These are phyloP conservation scores for Heterotis niloticus DNA, from an alignment of 2,113 vertebrate genomes.

Conservation along the genomic window DNA sequence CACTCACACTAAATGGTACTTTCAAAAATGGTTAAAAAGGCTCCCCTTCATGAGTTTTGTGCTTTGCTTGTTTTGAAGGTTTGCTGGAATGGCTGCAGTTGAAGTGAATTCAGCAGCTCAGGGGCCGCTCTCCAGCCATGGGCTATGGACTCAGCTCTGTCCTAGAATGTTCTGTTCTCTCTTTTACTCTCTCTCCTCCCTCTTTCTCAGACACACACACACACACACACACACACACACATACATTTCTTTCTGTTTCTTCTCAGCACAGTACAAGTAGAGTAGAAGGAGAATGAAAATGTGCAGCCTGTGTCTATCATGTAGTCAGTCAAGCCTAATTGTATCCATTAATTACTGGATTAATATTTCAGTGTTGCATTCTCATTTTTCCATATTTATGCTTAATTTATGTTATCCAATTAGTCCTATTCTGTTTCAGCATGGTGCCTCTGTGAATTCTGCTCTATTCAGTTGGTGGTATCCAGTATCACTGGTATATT, in stretches of 20 bases:
- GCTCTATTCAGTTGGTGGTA: not conserved
- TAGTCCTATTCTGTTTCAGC: constrained; percentile 8
- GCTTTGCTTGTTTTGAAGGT: not conserved
- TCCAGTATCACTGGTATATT: not conserved
- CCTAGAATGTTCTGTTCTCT: not conserved
- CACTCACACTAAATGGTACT: not conserved
- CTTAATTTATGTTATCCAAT: constrained; percentile 29
- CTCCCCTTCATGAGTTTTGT: not conserved
- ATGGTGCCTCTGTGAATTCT: constrained; percentile 15
- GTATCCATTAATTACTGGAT: constrained; percentile 48
- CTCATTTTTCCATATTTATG: constrained; percentile 37
- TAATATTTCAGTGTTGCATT: constrained; percentile 45
- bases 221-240: not conserved
- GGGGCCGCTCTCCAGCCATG: no score
- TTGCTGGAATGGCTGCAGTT: not conserved
- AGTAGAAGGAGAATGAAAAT: constrained; percentile 29
- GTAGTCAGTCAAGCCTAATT: constrained; percentile 47
- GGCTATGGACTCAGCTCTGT: no score
- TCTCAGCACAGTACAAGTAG: not conserved
- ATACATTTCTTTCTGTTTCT: not conserved
- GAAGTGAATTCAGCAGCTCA: not conserved
- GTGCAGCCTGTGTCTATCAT: constrained; percentile 31
- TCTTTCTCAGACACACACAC: not conserved
- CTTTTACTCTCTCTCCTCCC: not conserved
- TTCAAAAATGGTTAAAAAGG: not conserved